Conservation (phyloP, 1,140 invertebrate species). For the Protaetia brevitarsis region DNA sequence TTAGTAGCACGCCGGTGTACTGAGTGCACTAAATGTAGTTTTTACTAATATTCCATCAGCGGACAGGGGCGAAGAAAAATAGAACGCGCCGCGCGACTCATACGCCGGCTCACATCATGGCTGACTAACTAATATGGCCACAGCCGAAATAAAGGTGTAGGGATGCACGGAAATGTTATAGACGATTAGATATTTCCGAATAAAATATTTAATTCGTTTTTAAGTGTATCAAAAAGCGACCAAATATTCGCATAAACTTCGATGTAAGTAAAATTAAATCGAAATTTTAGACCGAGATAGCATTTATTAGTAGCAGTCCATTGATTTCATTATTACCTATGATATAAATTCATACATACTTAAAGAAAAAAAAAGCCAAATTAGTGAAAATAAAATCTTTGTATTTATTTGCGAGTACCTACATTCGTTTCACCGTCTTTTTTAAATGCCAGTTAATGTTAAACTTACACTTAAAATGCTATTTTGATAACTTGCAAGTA, state of each 20-base stretch:
- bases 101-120: neutral
- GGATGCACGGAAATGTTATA: neutral
- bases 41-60: neutral
- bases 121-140: constrained; percentile 20
- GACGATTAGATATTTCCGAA: neutral
- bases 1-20: neutral
- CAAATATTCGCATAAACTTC: neutral
- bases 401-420: too few relatives aligned
- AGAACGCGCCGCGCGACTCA: neutral
- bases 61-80: neutral
- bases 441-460: too few relatives aligned
- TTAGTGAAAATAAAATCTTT: too few relatives aligned
- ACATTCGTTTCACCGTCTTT: too few relatives aligned
- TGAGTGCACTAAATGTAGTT: neutral
- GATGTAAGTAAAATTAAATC: neutral
- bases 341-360: too few relatives aligned
- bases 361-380: too few relatives aligned
- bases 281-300: too few relatives aligned
- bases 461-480: too few relatives aligned
- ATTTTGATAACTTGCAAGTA: too few relatives aligned
- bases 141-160: neutral
- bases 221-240: neutral
- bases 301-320: too few relatives aligned
- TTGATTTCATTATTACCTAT: too few relatives aligned
- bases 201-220: neutral